Base-by-base conservation (phyloP, 2,113 vertebrate genomes). In the Dicentrarchus labrax region DNA sequence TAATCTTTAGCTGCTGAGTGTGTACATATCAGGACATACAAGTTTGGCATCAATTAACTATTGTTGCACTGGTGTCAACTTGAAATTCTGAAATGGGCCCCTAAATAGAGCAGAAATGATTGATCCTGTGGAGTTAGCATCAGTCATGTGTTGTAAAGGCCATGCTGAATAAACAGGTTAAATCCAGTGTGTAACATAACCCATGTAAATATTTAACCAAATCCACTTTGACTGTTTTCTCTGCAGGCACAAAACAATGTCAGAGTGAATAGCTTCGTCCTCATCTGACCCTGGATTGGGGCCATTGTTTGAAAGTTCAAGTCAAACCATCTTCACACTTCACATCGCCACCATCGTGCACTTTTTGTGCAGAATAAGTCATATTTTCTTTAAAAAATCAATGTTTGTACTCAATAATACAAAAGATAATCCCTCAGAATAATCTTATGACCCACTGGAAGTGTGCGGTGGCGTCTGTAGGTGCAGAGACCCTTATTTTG, bases 1-100 rank as follows among this genome's bases (percentile, higher is more conserved):
- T 84, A 86, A 84, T 89, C n/a, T 90, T 88, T 85, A 93, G 88
- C 84, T 36, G 48, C 10, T 0, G 8, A 39, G 22, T 76, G 69
- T 57, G 21, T n/a, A 5, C 56, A 16, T n/a, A 38, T 11, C 70
- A 59, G 7, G 13, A 47, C 15, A 1, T 6, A 36, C 45, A 43
- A 13, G 11, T 50, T 21, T 13, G 48, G 2, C 47, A 57, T 67
- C 48, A 17, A 2, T 60, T 12, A 56, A 48, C 36, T 65, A 12
- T 50, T 54, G 43, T 56, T 86, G 47, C n/a, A 6, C 57, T 15
- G 0, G 2, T 62, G 50, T 79, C 56, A n/a, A 24, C 51, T 56
- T 57, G 4, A 38, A 21, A 50, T 30, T 22, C 50, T 21, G 4
- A 56, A 77, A 68, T 8, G n/a, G 22, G 4, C 47, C n/a, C 24